Base-by-base conservation (phyloP, 1,140 invertebrate genomes). In the Drosophila sechellia region DNA sequence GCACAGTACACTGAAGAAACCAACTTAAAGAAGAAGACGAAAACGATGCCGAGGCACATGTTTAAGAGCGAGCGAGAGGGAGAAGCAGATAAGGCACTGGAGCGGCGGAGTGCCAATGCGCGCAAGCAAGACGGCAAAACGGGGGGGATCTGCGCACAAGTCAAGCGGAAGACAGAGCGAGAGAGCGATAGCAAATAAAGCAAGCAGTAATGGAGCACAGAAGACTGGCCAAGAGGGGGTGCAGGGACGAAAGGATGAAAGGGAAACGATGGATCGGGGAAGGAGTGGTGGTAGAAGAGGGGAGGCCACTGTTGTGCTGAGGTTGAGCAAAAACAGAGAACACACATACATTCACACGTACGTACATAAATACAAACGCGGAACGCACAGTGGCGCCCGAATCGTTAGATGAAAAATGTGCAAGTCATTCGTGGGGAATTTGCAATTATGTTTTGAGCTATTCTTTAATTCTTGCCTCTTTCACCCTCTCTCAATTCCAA, bases 311-410 rank as follows among this genome's bases (percentile, higher is more conserved):
- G 65, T 34, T 69, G 25, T 66, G 65, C 40, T 69, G 25, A 69
- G 64, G 50, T 70, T 70, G 35, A 49, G 50, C 50, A 70, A 70
- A 83, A 84, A 80, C 76, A 81, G 77, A 77, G 78, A 81, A 61
- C 58, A 69, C 66, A 45, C 74, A 64, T 31, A 35, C 6, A 42
- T 31, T 2, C 31, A 31, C 8, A 31, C 6, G 5, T 27, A 5
- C 5, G 25, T 27, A 27, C 5, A 5, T 25, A 5, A 6, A 40
- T 13, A 40, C 27, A 61, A 64, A 57, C 20, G 69, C 76, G 65
- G 60, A 64, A 84, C 57, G 17, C 25, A 43, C 69, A 73, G 15
- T 60, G 27, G 11, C 27, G 39, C 39, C 17, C 22, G n/a, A 45
- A 3, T 6, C 4, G 15, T 22, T 43, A 20, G 5, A 8, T 35